A percentile compares a stretch with the other conserved stretches of the same genome.
Conservation (phyloP, 2,797 vertebrate species). For the Denticeps clupeoides region DNA sequence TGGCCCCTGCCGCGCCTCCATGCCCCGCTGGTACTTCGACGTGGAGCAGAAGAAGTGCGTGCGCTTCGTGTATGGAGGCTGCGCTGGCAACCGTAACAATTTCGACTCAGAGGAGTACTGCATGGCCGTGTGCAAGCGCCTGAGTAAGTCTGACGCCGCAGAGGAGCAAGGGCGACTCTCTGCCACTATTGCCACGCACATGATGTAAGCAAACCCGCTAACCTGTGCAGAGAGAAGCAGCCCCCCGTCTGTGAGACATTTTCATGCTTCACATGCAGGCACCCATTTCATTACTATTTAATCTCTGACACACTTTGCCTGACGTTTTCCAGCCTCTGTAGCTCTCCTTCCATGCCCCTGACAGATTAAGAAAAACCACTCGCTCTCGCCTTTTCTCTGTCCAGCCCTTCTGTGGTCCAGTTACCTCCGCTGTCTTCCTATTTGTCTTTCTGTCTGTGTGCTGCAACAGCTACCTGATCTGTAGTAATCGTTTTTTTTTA, state of each 20-base stretch:
- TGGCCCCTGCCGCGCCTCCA: conserved; percentile 88
- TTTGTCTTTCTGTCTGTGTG: neutral
- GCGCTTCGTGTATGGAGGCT: conserved; percentile 95
- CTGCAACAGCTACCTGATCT: too few species aligned
- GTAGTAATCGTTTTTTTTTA: too few species aligned
- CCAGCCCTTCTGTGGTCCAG: too few species aligned
- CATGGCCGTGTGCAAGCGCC: conserved; percentile 90
- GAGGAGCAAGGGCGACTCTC: conserved; percentile 4
- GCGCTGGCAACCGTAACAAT: conserved; percentile 98
- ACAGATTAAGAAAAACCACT: too few species aligned
- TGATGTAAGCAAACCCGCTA: too few species aligned
- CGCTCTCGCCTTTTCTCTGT: conserved; percentile 12
- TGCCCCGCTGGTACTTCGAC: conserved; percentile 96
- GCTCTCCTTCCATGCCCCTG: too few species aligned
- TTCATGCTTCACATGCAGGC: neutral
- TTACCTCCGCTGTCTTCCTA: neutral
- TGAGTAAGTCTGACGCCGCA: conserved; percentile 73
- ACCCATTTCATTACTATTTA: neutral
- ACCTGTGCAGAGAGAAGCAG: too few species aligned
- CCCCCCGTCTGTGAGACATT: too few species aligned
- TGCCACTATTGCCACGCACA: too few species aligned
- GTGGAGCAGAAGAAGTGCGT: conserved; percentile 78
- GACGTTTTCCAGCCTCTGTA: too few species aligned
- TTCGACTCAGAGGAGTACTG: conserved; percentile 98
- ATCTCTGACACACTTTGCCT: neutral